Conservation (phyloP, 2,113 vertebrate genomes). For the Epinephelus moara region DNA sequence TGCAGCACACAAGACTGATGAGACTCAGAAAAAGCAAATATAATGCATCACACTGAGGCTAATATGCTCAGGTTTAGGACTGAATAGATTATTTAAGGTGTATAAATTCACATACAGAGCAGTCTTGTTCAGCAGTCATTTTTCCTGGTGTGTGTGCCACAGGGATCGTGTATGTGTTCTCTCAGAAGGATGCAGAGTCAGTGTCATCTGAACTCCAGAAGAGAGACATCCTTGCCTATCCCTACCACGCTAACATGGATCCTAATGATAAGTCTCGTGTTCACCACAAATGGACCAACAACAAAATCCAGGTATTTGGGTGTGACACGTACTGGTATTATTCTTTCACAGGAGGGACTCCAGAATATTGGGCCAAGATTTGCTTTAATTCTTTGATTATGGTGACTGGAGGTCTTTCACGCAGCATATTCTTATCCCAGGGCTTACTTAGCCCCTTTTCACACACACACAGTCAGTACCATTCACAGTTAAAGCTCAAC, state of each 20-base stretch:
- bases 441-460: no score
- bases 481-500: no score
- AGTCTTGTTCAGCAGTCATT: not conserved
- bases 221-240: constrained; percentile 86
- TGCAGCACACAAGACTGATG: not conserved
- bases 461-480: no score
- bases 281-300: constrained; percentile 91
- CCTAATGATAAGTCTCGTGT: constrained; percentile 88
- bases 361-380: no score
- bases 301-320: constrained; percentile 89
- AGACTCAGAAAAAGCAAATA: not conserved
- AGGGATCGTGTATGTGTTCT: constrained; percentile 98
- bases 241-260: constrained; percentile 96
- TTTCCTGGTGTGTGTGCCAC: constrained; percentile 50
- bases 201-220: constrained; percentile 90
- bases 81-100: not conserved
- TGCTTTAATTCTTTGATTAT: no score
- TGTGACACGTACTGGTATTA: not conserved
- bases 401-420: no score
- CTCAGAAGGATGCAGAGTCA: constrained; percentile 95
- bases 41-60: not conserved
- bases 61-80: not conserved
- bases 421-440: no score
- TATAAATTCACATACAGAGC: not conserved
- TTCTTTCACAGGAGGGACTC: no score